These are phyloP conservation scores for Drosophila suboccidentalis DNA, from an alignment of 2,888 invertebrate species.

Conservation along the genomic window DNA sequence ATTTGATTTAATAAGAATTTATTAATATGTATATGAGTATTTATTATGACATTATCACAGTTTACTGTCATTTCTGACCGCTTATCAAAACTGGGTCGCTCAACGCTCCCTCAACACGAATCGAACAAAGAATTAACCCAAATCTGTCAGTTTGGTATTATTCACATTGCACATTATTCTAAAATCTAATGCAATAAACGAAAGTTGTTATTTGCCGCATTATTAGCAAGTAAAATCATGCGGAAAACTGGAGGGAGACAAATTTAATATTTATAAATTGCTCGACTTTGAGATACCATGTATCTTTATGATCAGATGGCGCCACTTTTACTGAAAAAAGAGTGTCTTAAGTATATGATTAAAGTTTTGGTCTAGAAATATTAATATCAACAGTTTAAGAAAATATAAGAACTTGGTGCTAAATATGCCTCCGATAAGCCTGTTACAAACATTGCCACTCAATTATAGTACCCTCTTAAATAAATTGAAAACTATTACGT, in stretches of 20 bases:
- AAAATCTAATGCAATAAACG: conserved; percentile 31
- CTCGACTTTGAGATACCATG: too few species aligned
- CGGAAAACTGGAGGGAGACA: neutral
- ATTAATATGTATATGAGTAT: conserved; percentile 22
- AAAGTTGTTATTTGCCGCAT: conserved; percentile 50
- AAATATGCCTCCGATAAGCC: neutral
- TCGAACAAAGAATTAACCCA: conserved; percentile 72
- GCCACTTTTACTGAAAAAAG: too few species aligned
- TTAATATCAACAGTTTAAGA: too few species aligned
- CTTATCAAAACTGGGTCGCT: conserved; percentile 67
- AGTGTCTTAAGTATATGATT: too few species aligned
- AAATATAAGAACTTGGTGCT: too few species aligned
- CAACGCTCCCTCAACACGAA: conserved; percentile 13
- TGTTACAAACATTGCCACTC: neutral
- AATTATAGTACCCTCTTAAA: neutral
- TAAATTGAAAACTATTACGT: neutral
- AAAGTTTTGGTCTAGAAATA: neutral
- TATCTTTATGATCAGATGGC: too few species aligned
- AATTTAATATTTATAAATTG: neutral
- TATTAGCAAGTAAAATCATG: conserved; percentile 1
- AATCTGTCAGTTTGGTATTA: conserved; percentile 63
- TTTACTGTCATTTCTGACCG: conserved; percentile 27
- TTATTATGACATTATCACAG: conserved; percentile 38
- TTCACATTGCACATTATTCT: conserved; percentile 21
- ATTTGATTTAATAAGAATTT: conserved; percentile 9